Evolutionary conservation across 2,113 vertebrate genomes (phyloP).

Genomic region (Cathartes aura): DNA sequence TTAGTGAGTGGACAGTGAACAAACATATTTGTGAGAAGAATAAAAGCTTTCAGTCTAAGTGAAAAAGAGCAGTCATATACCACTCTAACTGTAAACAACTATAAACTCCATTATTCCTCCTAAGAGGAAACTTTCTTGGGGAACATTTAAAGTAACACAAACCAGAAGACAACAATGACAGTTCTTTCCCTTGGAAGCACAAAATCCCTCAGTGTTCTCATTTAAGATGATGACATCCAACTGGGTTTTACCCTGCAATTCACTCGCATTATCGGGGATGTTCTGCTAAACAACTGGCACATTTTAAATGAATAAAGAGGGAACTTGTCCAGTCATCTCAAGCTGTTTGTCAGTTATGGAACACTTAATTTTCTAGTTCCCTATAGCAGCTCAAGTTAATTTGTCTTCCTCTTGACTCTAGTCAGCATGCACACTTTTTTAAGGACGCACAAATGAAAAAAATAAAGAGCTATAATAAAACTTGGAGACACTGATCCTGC

Average conservation of each 20-base stretch:
- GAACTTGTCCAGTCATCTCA: constrained; percentile 56
- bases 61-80: background rate
- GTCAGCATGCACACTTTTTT: background rate
- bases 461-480: background rate
- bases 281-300: constrained; percentile 9
- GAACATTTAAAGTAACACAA: constrained; percentile 7
- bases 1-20: fast-evolving
- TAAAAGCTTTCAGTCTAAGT: background rate
- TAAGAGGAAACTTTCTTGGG: constrained; percentile 15
- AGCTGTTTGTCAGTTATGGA: constrained; percentile 21
- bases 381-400: constrained; percentile 8
- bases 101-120: background rate
- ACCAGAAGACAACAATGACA: constrained; percentile 18
- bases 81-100: background rate
- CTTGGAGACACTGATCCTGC: background rate
- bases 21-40: background rate
- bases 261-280: background rate
- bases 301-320: constrained; percentile 29
- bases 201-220: constrained; percentile 29
- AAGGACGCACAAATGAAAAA: background rate
- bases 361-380: constrained; percentile 57
- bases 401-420: constrained; percentile 16
- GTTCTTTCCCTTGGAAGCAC: constrained; percentile 24
- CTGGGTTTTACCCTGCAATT: constrained; percentile 47
- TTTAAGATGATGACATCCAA: constrained; percentile 41